Conservation (phyloP, 2,797 vertebrate genomes). For the Margarornis squamiger region DNA sequence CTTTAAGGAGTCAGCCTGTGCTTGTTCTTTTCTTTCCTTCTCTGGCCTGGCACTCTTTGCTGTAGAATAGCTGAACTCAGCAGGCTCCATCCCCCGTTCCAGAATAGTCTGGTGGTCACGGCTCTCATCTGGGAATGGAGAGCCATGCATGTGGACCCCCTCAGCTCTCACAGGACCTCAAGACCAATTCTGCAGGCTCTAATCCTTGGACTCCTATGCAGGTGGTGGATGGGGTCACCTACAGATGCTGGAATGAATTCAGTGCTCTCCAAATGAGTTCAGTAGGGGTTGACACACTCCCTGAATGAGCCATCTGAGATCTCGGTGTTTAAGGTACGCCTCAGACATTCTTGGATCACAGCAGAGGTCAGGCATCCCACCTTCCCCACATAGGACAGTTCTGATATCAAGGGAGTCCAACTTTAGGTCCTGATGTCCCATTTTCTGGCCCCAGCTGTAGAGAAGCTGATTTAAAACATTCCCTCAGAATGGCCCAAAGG, state of each 20-base stretch:
- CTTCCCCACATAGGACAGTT: neutral
- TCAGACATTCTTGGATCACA: neutral
- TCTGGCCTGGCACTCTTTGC: neutral
- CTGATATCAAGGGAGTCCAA: neutral
- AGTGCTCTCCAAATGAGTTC: neutral
- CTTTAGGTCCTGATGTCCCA: neutral
- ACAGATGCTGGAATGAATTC: neutral
- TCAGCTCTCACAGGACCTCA: neutral
- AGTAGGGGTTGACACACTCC: neutral
- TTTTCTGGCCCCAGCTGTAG: neutral
- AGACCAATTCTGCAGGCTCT: neutral
- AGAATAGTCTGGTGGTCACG: conserved; percentile 20
- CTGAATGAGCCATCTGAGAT: neutral
- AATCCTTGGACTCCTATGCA: neutral
- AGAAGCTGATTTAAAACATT: neutral
- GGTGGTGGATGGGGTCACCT: neutral
- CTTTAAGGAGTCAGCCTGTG: neutral
- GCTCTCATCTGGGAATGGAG: neutral
- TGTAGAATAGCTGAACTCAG: conserved; percentile 40
- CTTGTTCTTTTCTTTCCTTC: neutral
- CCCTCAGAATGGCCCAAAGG: neutral
- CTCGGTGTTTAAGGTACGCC: neutral
- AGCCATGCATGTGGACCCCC: neutral
- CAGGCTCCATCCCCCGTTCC: conserved; percentile 20
- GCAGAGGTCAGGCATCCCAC: neutral